These are phyloP conservation scores for Eilema griseolum DNA, from an alignment of 2,888 invertebrate genomes.

Conservation along the genomic window DNA sequence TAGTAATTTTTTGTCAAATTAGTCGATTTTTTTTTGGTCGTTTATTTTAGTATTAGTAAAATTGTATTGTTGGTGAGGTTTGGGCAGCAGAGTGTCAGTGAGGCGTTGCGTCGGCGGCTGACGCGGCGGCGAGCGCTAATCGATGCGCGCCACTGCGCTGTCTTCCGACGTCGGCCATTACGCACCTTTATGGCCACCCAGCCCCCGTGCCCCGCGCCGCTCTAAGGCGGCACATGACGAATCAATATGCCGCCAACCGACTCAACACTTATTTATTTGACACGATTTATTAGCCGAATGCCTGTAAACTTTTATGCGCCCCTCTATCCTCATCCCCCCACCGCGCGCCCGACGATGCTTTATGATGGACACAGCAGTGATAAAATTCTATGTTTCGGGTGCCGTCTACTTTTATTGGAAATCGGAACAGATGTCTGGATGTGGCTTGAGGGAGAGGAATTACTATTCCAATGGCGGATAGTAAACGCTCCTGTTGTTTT, in stretches of 20 bases:
- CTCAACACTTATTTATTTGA: constrained; percentile 87
- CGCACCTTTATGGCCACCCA: constrained; percentile 91
- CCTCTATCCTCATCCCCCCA: constrained; percentile 67
- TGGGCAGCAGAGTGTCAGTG: constrained; percentile 51
- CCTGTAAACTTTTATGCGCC: constrained; percentile 85
- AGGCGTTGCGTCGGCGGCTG: constrained; percentile 82
- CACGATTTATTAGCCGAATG: constrained; percentile 87
- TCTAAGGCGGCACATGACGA: constrained; percentile 86
- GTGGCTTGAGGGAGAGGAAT: constrained; percentile 56
- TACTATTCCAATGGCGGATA: constrained; percentile 42
- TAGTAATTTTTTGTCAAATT: constrained; percentile 30
- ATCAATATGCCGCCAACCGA: constrained; percentile 87
- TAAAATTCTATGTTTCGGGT: constrained; percentile 81
- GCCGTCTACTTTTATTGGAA: constrained; percentile 77
- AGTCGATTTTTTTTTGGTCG: constrained; percentile 26
- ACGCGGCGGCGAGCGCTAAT: constrained; percentile 88
- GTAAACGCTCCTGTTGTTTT: constrained; percentile 51
- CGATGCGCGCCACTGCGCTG: constrained; percentile 90
- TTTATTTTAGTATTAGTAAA: constrained; percentile 12
- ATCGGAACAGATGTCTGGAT: constrained; percentile 76
- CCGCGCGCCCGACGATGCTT: constrained; percentile 69
- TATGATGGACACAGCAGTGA: constrained; percentile 82
- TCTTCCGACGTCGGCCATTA: constrained; percentile 91
- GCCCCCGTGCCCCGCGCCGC: constrained; percentile 70
- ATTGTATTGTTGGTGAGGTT: constrained; percentile 32